A percentile compares a stretch with the other conserved stretches of the same genome.
These are phyloP conservation scores for Dinocampus coccinellae DNA, from an alignment of 2,888 invertebrate species.

Conservation along the genomic window DNA sequence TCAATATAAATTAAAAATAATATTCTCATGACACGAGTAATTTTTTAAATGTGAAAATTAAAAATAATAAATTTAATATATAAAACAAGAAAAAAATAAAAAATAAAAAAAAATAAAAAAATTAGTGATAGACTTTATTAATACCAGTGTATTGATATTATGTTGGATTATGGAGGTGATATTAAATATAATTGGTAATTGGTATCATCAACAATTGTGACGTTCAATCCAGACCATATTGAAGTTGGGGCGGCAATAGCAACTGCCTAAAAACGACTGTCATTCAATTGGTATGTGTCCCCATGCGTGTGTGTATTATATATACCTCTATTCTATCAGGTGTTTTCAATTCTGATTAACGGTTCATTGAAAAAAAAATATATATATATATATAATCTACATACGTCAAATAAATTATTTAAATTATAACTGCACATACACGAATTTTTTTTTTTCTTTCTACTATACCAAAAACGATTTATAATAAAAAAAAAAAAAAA, in stretches of 20 bases:
- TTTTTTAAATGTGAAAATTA: no score
- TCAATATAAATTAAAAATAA: no score
- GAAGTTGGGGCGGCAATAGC: conserved; percentile 12
- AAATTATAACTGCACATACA: neutral
- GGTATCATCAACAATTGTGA: conserved; percentile 16
- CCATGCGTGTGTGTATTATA: neutral
- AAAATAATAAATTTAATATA: no score
- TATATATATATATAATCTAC: neutral
- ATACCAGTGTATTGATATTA: neutral
- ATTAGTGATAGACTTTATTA: neutral
- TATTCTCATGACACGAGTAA: no score
- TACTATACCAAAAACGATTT: neutral
- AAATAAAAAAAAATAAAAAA: neutral
- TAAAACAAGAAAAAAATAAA: no score
- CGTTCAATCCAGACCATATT: conserved; percentile 15
- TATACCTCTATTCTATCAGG: neutral
- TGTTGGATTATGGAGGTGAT: conserved; percentile 29
- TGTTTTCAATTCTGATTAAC: neutral
- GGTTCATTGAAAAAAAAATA: neutral
- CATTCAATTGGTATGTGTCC: conserved; percentile 34
- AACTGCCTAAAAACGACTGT: conserved; percentile 24
- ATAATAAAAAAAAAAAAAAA: neutral
- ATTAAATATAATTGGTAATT: conserved; percentile 2
- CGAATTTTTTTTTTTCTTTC: no score
- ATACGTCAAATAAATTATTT: neutral